Conservation (phyloP, 2,113 vertebrate genomes). For the Pterophyllum scalare region DNA sequence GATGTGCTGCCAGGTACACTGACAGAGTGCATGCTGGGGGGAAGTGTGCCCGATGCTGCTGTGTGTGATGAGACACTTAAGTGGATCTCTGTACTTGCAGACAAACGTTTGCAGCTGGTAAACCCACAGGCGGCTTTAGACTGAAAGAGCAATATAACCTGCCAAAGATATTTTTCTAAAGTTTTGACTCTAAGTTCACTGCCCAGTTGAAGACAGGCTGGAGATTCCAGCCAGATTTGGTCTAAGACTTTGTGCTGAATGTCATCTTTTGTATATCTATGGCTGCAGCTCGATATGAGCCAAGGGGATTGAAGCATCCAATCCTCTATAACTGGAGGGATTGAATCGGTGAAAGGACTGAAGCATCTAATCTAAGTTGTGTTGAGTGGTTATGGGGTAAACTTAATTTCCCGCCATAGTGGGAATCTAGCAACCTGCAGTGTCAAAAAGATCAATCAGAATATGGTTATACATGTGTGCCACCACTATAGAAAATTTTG, state of each 20-base stretch:
- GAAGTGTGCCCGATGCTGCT: slow-evolving; percentile 26
- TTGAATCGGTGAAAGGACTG: slow-evolving; percentile 1
- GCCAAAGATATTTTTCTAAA: slow-evolving; percentile 2
- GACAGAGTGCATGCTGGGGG: slow-evolving; percentile 45
- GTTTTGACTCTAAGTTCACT: slow-evolving; percentile 9
- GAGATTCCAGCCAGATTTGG: slow-evolving; percentile 26
- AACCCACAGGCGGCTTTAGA: slow-evolving; percentile 27
- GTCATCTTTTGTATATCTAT: neutral
- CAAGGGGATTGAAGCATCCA: slow-evolving; percentile 22
- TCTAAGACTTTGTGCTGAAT: slow-evolving; percentile 21
- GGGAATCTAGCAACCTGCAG: neutral
- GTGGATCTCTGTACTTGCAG: slow-evolving; percentile 28
- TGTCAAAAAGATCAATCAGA: slow-evolving; percentile 1
- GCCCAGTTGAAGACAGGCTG: neutral
- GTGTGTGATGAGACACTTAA: slow-evolving; percentile 50
- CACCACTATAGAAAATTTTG: neutral
- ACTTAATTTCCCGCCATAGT: neutral
- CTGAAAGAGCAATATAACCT: slow-evolving; percentile 42
- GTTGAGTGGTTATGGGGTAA: neutral
- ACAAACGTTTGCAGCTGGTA: slow-evolving; percentile 33
- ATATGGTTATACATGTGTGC: neutral
- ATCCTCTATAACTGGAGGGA: slow-evolving; percentile 1
- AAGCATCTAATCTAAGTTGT: slow-evolving; percentile 26
- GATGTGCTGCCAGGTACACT: slow-evolving; percentile 58
- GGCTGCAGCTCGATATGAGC: slow-evolving; percentile 16